Percentiles rank a stretch among this genome's conserved stretches.
These are phyloP conservation scores for Artibeus lituratus DNA, from an alignment of 2,797 vertebrate genomes.

Conservation along the genomic window DNA sequence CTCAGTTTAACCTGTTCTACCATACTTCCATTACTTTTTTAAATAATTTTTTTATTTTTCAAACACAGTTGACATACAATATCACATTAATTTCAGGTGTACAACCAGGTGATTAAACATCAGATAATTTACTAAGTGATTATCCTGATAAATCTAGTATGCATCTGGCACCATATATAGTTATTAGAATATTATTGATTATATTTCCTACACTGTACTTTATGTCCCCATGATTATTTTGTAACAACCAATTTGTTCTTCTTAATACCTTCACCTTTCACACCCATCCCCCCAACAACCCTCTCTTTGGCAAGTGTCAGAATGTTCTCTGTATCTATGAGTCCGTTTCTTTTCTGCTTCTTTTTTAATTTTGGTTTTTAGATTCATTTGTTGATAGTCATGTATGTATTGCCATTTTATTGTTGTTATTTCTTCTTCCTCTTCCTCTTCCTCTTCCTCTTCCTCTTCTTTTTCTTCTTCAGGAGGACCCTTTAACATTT, in stretches of 20 bases:
- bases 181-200: background rate
- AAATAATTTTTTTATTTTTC: background rate
- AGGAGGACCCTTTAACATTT: background rate
- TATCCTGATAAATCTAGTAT: background rate
- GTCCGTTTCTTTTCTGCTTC: background rate
- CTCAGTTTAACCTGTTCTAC: background rate
- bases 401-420: background rate
- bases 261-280: background rate
- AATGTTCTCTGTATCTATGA: background rate
- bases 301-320: background rate
- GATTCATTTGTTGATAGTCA: background rate
- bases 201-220: background rate
- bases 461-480: background rate
- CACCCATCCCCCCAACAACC: background rate
- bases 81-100: background rate
- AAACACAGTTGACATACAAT: background rate
- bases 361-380: background rate
- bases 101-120: background rate
- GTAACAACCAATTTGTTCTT: background rate
- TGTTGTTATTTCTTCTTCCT: background rate
- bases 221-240: background rate
- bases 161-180: background rate
- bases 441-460: no score
- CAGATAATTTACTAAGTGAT: background rate
- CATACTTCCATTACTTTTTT: background rate